A percentile compares a stretch with the other conserved stretches of the same genome.
phyloP scores from a whole-genome alignment of 2,797 vertebrate genomes.

The Cryptoprocta ferox region DNA sequence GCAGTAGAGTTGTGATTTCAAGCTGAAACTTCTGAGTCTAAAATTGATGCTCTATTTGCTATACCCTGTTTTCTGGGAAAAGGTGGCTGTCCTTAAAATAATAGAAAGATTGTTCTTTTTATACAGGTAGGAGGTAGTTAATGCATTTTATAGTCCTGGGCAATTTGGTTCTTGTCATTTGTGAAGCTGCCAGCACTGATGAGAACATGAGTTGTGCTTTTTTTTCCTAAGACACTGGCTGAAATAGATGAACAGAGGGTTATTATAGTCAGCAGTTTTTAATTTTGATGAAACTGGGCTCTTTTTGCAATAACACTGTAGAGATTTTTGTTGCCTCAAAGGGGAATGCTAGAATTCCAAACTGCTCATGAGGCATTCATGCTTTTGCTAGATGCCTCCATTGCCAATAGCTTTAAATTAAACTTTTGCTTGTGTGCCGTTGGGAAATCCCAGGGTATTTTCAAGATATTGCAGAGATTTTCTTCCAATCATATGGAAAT shows the following conservation, averaged over 20 bases:
- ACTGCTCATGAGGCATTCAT: neutral
- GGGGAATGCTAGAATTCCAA: neutral
- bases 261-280: neutral
- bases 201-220: neutral
- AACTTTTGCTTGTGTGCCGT: neutral
- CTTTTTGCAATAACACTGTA: neutral
- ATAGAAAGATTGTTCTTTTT: neutral
- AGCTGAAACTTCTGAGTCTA: neutral
- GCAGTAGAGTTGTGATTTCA: neutral
- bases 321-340: neutral
- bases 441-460: constrained; percentile 17
- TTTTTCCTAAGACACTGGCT: neutral
- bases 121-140: neutral
- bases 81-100: constrained; percentile 34
- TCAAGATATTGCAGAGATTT: neutral
- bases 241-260: neutral
- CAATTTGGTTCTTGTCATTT: neutral
- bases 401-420: neutral
- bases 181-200: neutral
- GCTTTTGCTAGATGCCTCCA: neutral
- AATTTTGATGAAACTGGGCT: neutral
- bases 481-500: neutral
- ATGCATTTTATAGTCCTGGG: neutral
- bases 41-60: constrained; percentile 12
- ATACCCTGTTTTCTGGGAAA: neutral